Base-by-base conservation (phyloP, 1,140 invertebrate genomes). In the Habropoda laboriosa region DNA sequence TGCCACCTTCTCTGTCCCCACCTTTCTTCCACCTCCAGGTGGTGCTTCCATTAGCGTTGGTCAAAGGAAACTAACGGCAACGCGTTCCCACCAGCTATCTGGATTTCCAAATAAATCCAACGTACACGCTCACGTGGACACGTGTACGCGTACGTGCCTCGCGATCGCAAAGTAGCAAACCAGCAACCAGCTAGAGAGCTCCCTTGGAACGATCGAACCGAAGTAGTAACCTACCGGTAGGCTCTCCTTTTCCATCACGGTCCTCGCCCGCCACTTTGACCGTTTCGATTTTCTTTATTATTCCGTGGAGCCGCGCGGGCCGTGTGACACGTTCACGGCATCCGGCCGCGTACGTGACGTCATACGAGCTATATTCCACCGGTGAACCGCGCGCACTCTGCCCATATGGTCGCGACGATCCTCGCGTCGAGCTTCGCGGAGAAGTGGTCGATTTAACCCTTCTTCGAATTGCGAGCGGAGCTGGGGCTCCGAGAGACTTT, bases 291-390 rank as follows among this genome's bases (percentile, higher is more conserved):
- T 79, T 83, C 86, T 86, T 90, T 89, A 86, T 90, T 90, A 91
- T 91, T 90, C 90, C 85, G 76, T 82, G 86, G 79, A 80, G 82
- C 55, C 82, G 63, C 66, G 81, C 83, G 79, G 74, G 47, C 49
- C 87, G 85, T 84, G 87, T 83, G 87, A 87, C 89, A 90, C 89
- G 89, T 89, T 79, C 82, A 77, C 86, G 86, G 86, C 89, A 90
- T 91, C 90, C 90, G 90, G 90, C 76, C 83, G 67, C 72, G 88
- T 90, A 91, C 90, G 90, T 91, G 90, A 91, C 88, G 90, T 91
- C 90, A 91, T 85, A 90, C 68, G 74, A 67, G 80, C 77, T 77
- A 86, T 86, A 86, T 87, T 63, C 60, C 72, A 79, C 47, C 85
- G 85, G 74, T 86, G 66, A 71, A 78, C 71, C 80, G 21, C 47